phyloP scores from a whole-genome alignment of 2,888 invertebrate genomes.

The Pemphredon lugubris region DNA sequence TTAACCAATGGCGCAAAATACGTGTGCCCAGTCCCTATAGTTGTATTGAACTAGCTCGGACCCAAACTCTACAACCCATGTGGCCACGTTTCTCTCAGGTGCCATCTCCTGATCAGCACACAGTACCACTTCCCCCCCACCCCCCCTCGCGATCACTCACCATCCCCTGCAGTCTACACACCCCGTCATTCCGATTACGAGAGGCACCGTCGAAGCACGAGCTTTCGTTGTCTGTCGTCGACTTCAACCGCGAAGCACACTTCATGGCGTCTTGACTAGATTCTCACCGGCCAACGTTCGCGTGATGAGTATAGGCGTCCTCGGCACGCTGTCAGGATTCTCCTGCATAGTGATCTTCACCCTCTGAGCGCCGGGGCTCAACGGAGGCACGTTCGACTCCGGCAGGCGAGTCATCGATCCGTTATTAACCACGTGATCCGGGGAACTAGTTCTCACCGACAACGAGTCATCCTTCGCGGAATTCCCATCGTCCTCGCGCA shows the following conservation, averaged over 20 bases:
- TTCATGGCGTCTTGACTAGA: conserved; percentile 85
- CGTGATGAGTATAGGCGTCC: conserved; percentile 91
- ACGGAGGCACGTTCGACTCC: conserved; percentile 82
- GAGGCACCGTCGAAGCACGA: background rate
- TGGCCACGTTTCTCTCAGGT: no score
- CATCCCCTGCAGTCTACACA: no score
- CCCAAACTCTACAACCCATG: no score
- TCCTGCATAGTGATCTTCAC: conserved; percentile 90
- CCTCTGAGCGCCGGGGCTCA: conserved; percentile 87
- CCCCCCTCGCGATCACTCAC: no score
- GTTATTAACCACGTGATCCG: conserved; percentile 28
- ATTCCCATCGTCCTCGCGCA: conserved; percentile 80
- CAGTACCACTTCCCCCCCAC: no score
- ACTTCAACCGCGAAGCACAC: background rate
- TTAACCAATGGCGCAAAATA: no score
- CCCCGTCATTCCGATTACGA: background rate
- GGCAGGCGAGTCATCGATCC: conserved; percentile 7
- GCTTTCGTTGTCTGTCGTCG: conserved; percentile 3
- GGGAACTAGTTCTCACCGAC: conserved; percentile 71
- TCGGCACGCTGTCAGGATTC: conserved; percentile 87
- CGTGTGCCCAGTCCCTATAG: no score
- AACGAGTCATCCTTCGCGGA: conserved; percentile 78
- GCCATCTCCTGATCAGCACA: no score
- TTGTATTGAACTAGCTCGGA: no score
- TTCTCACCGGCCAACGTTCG: conserved; percentile 90